Evolutionary conservation across 2,888 invertebrate genomes (phyloP), one percentile per base, ranked within the genome.

Genomic region (Digitonthophagus gazella): DNA sequence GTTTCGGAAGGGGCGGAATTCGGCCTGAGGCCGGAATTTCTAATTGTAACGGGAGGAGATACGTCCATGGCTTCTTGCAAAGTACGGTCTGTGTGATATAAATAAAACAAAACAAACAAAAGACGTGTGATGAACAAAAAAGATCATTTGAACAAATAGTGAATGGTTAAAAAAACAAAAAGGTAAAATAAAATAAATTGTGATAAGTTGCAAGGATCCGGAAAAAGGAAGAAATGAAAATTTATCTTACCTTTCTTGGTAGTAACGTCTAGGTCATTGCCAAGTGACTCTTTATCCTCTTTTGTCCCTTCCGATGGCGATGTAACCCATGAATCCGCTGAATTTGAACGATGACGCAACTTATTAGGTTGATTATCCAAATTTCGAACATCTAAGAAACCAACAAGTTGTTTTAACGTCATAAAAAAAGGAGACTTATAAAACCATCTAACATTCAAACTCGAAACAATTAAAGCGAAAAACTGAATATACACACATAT

Each of bases 291-390:
- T 64, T 66, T 67, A 58, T 69, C 71, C 20, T 66, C 66, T 67
- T 68, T 66, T 6, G 56, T 18, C 65, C 74, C 69, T 69, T 76
- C 76, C 72, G 78, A 67, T 61, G 77, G 75, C 55, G 82, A 78
- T 14, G 18, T n/a, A 61, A 82, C 80, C 85, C 86, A 85, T 68
- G 86, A 86, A 78, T 86, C 86, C 55, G 84, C 85, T 67, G 87
- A 87, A 79, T 86, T 87, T 72, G 86, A 86, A 72, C 87, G 84
- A 71, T 83, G 84, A 74, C 86, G 81, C 71, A 84, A 76, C 67
- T 80, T 80, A 44, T 80, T 80, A 67, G 82, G 78, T 76, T 76
- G 75, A 74, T 76, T 78, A 69, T 83, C 84, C 65, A 76, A 75
- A 67, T 81, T 81, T 71, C 68, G 67, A 61, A 73, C 66, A 71